phyloP scores from a whole-genome alignment of 92 coral and sea anemone species.

The Phenganax marumi region DNA sequence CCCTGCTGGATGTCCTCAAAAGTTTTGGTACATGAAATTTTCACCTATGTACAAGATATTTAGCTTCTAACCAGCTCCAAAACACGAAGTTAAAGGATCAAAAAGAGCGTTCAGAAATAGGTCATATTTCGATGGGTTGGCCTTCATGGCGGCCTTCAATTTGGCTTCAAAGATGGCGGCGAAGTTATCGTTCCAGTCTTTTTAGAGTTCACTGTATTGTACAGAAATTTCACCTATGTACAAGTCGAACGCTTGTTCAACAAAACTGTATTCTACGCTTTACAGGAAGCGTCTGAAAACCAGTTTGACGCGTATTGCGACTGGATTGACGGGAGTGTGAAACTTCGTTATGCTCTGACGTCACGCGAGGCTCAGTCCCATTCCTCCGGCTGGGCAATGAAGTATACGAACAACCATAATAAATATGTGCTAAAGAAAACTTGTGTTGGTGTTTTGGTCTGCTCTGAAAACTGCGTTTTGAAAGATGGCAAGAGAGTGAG shows the following conservation, averaged over 20 bases:
- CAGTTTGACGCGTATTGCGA: conserved; percentile 82
- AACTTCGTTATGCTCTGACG: conserved; percentile 85
- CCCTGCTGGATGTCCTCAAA: too few relatives aligned
- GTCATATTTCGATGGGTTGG: too few relatives aligned
- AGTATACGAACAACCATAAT: conserved; percentile 97
- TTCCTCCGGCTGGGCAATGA: conserved; percentile 99
- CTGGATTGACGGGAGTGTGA: conserved; percentile 90
- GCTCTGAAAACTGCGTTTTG: conserved; percentile 77
- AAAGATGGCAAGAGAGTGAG: conserved; percentile 86
- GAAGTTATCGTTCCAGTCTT: too few relatives aligned
- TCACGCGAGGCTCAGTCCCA: conserved; percentile 96
- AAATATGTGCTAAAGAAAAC: conserved; percentile 94
- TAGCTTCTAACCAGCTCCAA: too few relatives aligned
- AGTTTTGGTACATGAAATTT: too few relatives aligned
- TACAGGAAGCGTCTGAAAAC: not conserved
- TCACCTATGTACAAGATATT: too few relatives aligned
- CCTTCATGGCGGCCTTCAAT: too few relatives aligned
- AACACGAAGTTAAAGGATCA: too few relatives aligned
- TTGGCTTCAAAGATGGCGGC: too few relatives aligned
- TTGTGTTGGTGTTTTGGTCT: conserved; percentile 91
- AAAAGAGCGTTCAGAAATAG: too few relatives aligned
- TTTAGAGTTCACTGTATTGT: not conserved
- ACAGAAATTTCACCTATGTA: not conserved
- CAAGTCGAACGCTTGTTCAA: not conserved
- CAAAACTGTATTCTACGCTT: not conserved